Evolutionary conservation across 2,113 vertebrate genomes (phyloP).

Genomic region (Psittacus erithacus): DNA sequence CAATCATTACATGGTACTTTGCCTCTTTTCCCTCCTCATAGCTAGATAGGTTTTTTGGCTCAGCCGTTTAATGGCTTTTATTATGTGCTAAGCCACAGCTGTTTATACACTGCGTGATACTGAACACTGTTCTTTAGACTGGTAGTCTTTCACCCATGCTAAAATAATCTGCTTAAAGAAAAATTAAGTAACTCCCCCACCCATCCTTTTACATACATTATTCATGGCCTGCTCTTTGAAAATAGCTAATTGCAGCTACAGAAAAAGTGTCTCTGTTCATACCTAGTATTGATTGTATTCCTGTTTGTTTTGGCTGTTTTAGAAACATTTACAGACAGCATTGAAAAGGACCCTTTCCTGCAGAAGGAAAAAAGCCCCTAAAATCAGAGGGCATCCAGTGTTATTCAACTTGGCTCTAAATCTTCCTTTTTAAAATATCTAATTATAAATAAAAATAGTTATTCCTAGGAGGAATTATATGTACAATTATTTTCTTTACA

Average conservation of each 20-base stretch:
- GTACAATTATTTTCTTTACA: not conserved
- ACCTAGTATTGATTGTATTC: constrained; percentile 56
- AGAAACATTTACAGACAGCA: not conserved
- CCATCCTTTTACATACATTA: constrained; percentile 39
- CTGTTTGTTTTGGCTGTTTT: constrained; percentile 17
- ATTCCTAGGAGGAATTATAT: not conserved
- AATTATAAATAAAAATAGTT: not conserved
- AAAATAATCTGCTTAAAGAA: constrained; percentile 58
- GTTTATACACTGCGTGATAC: constrained; percentile 50
- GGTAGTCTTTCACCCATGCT: constrained; percentile 43
- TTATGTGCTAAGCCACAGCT: constrained; percentile 41
- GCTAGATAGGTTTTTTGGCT: constrained; percentile 51
- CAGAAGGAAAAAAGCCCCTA: not conserved
- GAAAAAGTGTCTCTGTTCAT: constrained; percentile 43
- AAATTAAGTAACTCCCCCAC: constrained; percentile 23
- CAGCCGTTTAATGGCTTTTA: constrained; percentile 42
- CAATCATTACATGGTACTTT: not conserved
- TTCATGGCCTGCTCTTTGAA: constrained; percentile 49
- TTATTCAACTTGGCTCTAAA: not conserved
- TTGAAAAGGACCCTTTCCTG: not conserved
- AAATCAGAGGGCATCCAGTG: not conserved
- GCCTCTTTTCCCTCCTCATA: constrained; percentile 9
- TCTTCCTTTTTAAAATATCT: not conserved
- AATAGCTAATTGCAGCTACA: constrained; percentile 59
- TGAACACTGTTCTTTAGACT: constrained; percentile 34